Conservation (phyloP, 2,113 vertebrate species). For the Catharus bicknelli region DNA sequence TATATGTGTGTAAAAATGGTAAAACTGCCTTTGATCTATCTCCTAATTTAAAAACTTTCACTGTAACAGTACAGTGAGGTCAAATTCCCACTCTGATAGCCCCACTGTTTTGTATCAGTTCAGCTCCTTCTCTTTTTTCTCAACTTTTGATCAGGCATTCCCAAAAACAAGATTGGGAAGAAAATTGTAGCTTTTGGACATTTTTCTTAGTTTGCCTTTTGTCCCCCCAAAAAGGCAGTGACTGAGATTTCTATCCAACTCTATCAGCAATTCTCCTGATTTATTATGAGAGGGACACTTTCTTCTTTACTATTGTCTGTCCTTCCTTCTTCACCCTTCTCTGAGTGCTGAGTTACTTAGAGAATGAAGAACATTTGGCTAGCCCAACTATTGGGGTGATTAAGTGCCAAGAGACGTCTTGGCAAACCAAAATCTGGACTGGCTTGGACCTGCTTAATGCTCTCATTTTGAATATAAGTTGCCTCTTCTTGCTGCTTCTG, state of each 20-base stretch:
- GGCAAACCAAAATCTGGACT: conserved; percentile 10
- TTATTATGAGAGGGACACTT: conserved; percentile 18
- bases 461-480: conserved; percentile 30
- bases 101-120: neutral
- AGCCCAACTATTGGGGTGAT: neutral
- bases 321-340: neutral
- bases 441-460: neutral
- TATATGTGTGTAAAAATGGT: neutral
- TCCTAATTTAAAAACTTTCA: neutral
- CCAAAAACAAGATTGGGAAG: neutral
- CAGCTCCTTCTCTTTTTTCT: neutral
- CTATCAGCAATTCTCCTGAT: conserved; percentile 20
- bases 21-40: neutral
- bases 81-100: neutral
- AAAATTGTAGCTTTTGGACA: neutral
- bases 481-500: neutral
- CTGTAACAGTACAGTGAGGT: neutral
- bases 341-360: conserved; percentile 27
- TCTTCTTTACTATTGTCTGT: neutral
- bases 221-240: neutral
- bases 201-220: neutral
- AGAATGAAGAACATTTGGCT: conserved; percentile 26
- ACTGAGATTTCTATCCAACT: neutral
- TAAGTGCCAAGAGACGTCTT: conserved; percentile 7
- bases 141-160: neutral